phyloP scores from a whole-genome alignment of 2,797 vertebrate species.

The Coilia nasus region DNA sequence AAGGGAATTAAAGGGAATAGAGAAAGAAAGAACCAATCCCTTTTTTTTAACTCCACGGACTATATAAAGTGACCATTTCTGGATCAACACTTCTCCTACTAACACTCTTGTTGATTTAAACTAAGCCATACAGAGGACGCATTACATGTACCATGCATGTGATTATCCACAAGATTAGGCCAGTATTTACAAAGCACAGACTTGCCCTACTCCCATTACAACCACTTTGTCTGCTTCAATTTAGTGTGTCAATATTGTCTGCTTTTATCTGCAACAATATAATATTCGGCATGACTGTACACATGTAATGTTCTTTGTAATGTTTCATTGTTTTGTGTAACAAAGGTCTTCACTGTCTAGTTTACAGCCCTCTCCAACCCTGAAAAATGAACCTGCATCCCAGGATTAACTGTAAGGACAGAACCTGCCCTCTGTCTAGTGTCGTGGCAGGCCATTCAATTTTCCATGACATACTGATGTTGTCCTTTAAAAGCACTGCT shows the following conservation, averaged over 20 bases:
- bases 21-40: too few species aligned
- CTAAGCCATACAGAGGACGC: not conserved
- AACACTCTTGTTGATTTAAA: constrained; percentile 27
- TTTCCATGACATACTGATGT: not conserved
- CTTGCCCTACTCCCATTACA: not conserved
- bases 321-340: too few species aligned
- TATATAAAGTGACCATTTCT: not conserved
- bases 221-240: not conserved
- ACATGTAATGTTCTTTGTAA: not conserved
- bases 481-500: not conserved
- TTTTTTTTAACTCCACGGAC: too few species aligned
- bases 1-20: too few species aligned
- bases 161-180: not conserved
- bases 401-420: too few species aligned
- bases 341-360: too few species aligned
- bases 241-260: not conserved
- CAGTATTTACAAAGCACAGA: not conserved
- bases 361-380: too few species aligned
- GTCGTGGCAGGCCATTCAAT: too few species aligned
- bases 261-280: too few species aligned
- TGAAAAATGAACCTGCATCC: too few species aligned
- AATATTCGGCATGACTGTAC: not conserved
- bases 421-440: too few species aligned
- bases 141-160: constrained; percentile 5
- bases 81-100: not conserved